Conservation (phyloP, 92 coral and sea anemone species). For the Diadumene lineata region DNA sequence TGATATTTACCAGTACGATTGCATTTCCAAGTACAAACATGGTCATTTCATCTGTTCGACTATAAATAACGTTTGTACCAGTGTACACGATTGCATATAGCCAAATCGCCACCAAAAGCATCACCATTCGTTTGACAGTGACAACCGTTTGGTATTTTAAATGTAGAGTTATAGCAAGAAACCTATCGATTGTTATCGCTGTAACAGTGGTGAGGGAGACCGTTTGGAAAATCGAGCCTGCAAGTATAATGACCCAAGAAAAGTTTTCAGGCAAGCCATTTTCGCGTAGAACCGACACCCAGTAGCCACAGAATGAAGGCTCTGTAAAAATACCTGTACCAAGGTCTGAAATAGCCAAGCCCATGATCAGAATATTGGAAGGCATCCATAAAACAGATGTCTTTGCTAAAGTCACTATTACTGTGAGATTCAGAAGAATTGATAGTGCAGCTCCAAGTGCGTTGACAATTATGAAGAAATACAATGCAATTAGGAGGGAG, state of each 20-base stretch:
- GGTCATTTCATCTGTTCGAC: no score
- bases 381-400: not conserved
- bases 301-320: not conserved
- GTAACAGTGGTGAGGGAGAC: conserved; percentile 9
- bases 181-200: conserved; percentile 15
- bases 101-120: not conserved
- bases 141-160: conserved; percentile 13
- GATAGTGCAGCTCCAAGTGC: not conserved
- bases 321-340: not conserved
- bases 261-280: not conserved
- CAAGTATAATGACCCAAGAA: not conserved
- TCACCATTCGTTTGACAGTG: not conserved
- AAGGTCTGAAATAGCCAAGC: conserved; percentile 4
- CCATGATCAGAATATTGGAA: not conserved
- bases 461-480: not conserved
- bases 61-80: no score
- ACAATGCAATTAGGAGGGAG: not conserved
- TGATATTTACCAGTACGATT: not conserved
- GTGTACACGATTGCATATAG: not conserved
- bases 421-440: not conserved
- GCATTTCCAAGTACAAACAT: not conserved
- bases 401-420: not conserved
- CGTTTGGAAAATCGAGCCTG: not conserved
- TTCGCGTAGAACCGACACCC: not conserved
- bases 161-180: conserved; percentile 12